phyloP scores from a whole-genome alignment of 2,797 vertebrate species.

The Pipistrellus nathusii region DNA sequence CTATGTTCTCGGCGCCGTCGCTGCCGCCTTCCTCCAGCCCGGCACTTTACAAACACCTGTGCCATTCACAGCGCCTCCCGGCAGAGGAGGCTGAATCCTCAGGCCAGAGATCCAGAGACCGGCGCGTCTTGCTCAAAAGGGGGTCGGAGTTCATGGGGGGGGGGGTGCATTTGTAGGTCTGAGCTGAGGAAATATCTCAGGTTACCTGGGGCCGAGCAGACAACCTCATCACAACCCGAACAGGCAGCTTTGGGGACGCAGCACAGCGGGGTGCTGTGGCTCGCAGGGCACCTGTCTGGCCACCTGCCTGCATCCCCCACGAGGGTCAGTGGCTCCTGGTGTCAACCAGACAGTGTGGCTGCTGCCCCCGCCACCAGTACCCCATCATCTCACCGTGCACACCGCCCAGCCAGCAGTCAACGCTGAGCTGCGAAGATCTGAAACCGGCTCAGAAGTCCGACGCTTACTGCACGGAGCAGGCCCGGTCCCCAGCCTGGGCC shows the following conservation, averaged over 20 bases:
- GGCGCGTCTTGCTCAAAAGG: constrained; percentile 73
- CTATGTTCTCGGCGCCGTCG: constrained; percentile 75
- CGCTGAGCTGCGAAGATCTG: constrained; percentile 80
- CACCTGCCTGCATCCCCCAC: constrained; percentile 66
- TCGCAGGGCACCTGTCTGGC: constrained; percentile 77
- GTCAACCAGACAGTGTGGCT: constrained; percentile 79
- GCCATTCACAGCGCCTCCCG: constrained; percentile 86
- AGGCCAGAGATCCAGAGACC: constrained; percentile 77
- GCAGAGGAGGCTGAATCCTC: constrained; percentile 78
- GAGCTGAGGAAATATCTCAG: constrained; percentile 73
- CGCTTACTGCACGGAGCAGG: constrained; percentile 76
- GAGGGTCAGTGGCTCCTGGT: constrained; percentile 82
- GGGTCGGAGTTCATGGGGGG: constrained; percentile 70
- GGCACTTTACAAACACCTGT: constrained; percentile 88
- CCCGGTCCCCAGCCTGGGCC: constrained; percentile 79
- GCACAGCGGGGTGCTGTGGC: constrained; percentile 67
- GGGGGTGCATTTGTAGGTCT: constrained; percentile 72
- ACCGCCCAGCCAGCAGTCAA: constrained; percentile 79
- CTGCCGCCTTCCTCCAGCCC: constrained; percentile 70
- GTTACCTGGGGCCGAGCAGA: constrained; percentile 82
- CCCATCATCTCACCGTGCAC: constrained; percentile 79
- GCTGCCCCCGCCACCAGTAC: constrained; percentile 59
- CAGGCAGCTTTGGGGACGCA: constrained; percentile 74
- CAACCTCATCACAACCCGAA: constrained; percentile 72
- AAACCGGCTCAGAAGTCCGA: constrained; percentile 80